Percentiles rank a stretch among this genome's conserved stretches.
These are phyloP conservation scores for Xanthia togata DNA, from an alignment of 2,888 invertebrate genomes.

Conservation along the genomic window DNA sequence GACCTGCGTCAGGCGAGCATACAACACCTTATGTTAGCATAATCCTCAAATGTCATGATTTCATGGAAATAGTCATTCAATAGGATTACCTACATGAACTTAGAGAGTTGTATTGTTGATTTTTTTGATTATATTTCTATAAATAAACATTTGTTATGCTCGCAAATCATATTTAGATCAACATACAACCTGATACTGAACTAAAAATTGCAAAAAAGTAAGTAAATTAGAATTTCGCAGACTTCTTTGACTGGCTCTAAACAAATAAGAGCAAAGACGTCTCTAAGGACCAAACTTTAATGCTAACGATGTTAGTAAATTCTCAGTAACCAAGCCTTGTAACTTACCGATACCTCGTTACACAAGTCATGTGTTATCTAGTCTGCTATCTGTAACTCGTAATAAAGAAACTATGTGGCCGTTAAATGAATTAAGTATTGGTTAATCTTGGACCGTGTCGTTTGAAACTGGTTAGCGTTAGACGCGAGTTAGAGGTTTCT, in stretches of 20 bases:
- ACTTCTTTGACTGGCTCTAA: background rate
- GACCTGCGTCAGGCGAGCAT: too few relatives aligned
- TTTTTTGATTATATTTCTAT: too few relatives aligned
- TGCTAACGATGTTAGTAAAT: constrained; percentile 15
- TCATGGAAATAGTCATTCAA: too few relatives aligned
- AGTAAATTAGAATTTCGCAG: too few relatives aligned
- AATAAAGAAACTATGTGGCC: constrained; percentile 65
- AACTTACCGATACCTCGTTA: constrained; percentile 51
- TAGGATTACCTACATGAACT: too few relatives aligned
- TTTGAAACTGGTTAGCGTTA: constrained; percentile 42
- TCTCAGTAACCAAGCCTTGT: constrained; percentile 38
- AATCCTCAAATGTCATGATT: too few relatives aligned
- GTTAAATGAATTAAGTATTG: constrained; percentile 66
- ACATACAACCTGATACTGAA: too few relatives aligned
- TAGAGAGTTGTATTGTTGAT: too few relatives aligned
- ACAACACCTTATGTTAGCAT: too few relatives aligned
- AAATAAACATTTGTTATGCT: too few relatives aligned
- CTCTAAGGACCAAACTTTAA: constrained; percentile 3
- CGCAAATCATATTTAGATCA: too few relatives aligned
- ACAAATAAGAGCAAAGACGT: background rate
- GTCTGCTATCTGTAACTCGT: constrained; percentile 55
- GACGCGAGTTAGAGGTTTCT: constrained; percentile 42
- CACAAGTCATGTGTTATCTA: constrained; percentile 63
- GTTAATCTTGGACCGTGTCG: constrained; percentile 57
- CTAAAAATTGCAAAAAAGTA: too few relatives aligned